Conservation (phyloP, 2,888 invertebrate genomes). For the Cosmia pyralina region DNA sequence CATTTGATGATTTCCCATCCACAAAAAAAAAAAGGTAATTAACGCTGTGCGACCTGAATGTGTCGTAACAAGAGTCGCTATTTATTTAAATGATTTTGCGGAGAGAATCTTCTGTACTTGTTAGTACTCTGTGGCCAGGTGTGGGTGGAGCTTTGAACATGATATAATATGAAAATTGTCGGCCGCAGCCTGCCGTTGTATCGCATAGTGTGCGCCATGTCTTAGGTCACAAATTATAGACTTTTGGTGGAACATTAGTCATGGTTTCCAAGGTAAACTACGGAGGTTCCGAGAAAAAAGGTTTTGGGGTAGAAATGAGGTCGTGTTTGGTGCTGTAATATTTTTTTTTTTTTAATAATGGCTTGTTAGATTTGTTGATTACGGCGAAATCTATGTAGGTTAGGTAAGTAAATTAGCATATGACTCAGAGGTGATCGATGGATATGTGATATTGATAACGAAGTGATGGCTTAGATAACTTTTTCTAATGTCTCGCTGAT, state of each 20-base stretch:
- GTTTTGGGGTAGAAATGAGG: slow-evolving; percentile 40
- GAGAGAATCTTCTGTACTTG: too few species aligned
- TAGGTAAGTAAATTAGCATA: slow-evolving; percentile 1
- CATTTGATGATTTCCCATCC: too few species aligned
- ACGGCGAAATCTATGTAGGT: slow-evolving; percentile 28
- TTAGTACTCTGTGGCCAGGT: too few species aligned
- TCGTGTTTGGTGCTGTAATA: slow-evolving; percentile 27
- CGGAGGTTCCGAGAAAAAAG: slow-evolving; percentile 31
- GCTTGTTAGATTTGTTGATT: slow-evolving; percentile 38
- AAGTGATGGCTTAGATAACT: neutral
- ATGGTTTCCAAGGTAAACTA: slow-evolving; percentile 17
- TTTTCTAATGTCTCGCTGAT: too few species aligned
- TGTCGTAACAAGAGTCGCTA: too few species aligned
- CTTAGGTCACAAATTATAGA: slow-evolving; percentile 19
- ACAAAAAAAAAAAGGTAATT: too few species aligned
- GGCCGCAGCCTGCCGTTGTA: neutral
- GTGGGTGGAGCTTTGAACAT: neutral
- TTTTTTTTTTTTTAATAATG: slow-evolving; percentile 26
- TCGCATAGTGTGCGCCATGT: neutral
- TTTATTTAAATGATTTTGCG: too few species aligned
- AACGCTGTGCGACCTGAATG: too few species aligned
- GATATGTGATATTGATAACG: neutral
- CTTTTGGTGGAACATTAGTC: slow-evolving; percentile 27
- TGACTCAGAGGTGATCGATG: slow-evolving; percentile 30
- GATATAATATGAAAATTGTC: too few species aligned